Evolutionary conservation across 2,888 invertebrate species (phyloP).

Genomic region (Leptopilina syphax): DNA sequence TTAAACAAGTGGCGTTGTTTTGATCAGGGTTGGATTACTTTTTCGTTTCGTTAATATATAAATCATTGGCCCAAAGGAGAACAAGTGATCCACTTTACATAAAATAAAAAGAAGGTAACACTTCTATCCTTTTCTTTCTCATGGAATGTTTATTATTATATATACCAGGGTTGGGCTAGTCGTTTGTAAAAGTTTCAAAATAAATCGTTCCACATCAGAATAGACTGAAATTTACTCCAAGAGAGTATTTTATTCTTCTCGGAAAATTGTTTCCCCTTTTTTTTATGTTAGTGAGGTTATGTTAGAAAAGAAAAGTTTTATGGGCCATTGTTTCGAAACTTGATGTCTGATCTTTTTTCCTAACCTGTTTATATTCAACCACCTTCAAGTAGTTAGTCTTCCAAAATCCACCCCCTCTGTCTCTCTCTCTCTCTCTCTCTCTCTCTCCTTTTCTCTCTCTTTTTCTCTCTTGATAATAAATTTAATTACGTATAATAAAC

Average conservation of each 20-base stretch:
- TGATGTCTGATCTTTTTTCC: background rate
- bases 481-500: constrained; percentile 7
- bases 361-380: background rate
- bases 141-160: too few relatives aligned
- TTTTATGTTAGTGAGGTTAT: background rate
- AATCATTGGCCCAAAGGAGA: too few relatives aligned
- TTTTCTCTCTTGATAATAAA: background rate
- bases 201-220: background rate
- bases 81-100: too few relatives aligned
- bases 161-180: background rate
- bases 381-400: background rate
- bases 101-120: too few relatives aligned
- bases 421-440: too few relatives aligned
- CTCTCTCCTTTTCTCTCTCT: too few relatives aligned
- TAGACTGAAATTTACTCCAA: background rate
- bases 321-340: background rate
- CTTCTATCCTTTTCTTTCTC: too few relatives aligned
- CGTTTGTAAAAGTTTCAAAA: background rate
- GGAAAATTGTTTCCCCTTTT: background rate
- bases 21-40: too few relatives aligned
- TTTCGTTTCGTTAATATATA: too few relatives aligned
- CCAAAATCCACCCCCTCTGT: too few relatives aligned
- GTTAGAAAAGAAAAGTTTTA: background rate
- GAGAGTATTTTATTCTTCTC: background rate
- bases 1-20: too few relatives aligned